Evolutionary conservation across 1,140 invertebrate species (phyloP), one percentile per base, ranked within the genome.

Genomic region (Drosophila pandora): DNA sequence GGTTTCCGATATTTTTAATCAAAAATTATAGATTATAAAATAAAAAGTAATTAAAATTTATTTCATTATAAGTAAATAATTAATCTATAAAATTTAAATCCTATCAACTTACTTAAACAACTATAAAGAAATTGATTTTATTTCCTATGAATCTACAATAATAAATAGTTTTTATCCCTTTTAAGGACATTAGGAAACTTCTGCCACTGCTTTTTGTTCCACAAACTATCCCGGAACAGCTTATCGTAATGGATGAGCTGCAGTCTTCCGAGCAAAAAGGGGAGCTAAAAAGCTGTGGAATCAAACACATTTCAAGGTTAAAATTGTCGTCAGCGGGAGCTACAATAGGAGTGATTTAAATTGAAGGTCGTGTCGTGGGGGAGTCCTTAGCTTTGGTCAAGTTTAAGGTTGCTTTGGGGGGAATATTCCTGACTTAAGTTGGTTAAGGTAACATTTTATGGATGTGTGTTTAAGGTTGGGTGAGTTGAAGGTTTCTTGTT

Each of bases 221-320:
- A 70, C 61, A 52, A 68, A 56, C 74, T 67, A 59, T 68, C 41
- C 76, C 48, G 80, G 63, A 84, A 84, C 67, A 79, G 72, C 78
- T 87, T 85, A 87, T 85, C 78, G 70, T 87, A 85, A 85, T 87
- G 78, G 70, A 82, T 87, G 82, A 70, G 73, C 69, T 74, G 9
- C 30, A 50, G 55, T 43, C 49, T 22, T 34, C 37, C 7, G 3
- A 21, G 63, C 34, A 67, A 69, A 48, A 47, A 6, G 57, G 25
- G 59, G 32, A 52, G 43, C 48, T 45, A 28, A 54, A 41, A 39
- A 62, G 58, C 37, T 37, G 21, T 23, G 23, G 23, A 34, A 50
- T 23, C 59, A 43, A 67, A 58, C 54, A 74, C 34, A 57, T 13
- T 57, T 54, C 82, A 85, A 85, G 82, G 82, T 58, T 63, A 76